A percentile compares a stretch with the other conserved stretches of the same genome.
These are phyloP conservation scores for Mallotus villosus DNA, from an alignment of 2,797 vertebrate species.

Conservation along the genomic window DNA sequence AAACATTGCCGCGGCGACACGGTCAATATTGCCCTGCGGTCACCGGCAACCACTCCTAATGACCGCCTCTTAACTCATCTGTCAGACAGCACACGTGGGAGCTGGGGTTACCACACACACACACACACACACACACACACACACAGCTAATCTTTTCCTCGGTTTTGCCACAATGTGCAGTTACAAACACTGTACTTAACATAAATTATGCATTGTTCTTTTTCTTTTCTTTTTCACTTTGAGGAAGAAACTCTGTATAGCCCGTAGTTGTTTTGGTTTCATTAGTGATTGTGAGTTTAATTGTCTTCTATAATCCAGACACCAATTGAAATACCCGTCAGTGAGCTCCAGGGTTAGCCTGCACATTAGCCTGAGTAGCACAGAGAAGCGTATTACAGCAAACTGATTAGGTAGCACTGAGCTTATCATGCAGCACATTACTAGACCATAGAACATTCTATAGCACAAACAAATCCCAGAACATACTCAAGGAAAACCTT, in stretches of 20 bases:
- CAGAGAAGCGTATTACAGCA: too few relatives aligned
- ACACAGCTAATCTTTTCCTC: background rate
- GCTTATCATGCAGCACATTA: too few relatives aligned
- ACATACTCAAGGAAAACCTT: too few relatives aligned
- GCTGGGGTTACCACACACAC: slow-evolving; percentile 21
- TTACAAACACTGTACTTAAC: too few relatives aligned
- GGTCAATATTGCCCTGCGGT: slow-evolving; percentile 25
- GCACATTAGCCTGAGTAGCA: slow-evolving; percentile 2
- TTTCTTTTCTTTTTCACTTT: slow-evolving; percentile 19
- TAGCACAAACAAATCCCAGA: too few relatives aligned
- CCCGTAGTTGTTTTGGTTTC: slow-evolving; percentile 36
- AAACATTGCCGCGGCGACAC: slow-evolving; percentile 15
- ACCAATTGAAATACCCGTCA: slow-evolving; percentile 27
- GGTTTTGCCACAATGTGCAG: too few relatives aligned
- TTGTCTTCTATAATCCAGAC: slow-evolving; percentile 33
- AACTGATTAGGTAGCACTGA: too few relatives aligned
- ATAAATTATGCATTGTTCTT: too few relatives aligned
- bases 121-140: slow-evolving; percentile 34
- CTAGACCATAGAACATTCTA: too few relatives aligned
- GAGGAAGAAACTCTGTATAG: slow-evolving; percentile 19
- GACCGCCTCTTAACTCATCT: slow-evolving; percentile 21
- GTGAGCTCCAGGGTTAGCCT: slow-evolving; percentile 21
- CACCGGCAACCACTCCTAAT: slow-evolving; percentile 8
- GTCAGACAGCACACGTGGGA: background rate
- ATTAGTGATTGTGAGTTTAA: slow-evolving; percentile 37